phyloP scores from a whole-genome alignment of 2,113 vertebrate genomes.

The Macrotis lagotis region DNA sequence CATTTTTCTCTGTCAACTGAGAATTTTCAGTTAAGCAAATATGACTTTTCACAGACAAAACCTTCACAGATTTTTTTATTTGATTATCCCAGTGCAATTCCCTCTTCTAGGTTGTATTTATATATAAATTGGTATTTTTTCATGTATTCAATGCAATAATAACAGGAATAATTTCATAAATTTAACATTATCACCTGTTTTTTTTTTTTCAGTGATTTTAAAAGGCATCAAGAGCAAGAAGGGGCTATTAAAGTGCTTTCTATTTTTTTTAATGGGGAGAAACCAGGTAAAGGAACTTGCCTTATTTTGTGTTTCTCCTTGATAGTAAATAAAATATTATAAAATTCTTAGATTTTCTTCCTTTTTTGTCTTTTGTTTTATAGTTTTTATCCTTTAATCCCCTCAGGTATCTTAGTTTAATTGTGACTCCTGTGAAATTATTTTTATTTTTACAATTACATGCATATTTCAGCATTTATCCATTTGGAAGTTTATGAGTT shows the following conservation, averaged over 20 bases:
- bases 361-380: too few relatives aligned
- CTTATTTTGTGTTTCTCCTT: too few relatives aligned
- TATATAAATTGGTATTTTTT: not conserved
- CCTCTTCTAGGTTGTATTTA: not conserved
- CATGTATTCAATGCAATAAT: not conserved
- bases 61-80: constrained; percentile 9
- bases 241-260: too few relatives aligned
- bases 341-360: too few relatives aligned
- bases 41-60: not conserved
- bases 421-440: too few relatives aligned
- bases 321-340: too few relatives aligned
- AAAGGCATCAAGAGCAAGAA: not conserved
- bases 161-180: not conserved
- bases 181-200: not conserved
- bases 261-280: not conserved
- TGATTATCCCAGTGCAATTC: not conserved
- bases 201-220: not conserved
- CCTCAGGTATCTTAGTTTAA: too few relatives aligned
- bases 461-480: too few relatives aligned
- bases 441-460: too few relatives aligned
- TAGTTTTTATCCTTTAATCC: too few relatives aligned
- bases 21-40: constrained; percentile 2
- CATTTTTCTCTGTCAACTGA: not conserved
- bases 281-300: not conserved
- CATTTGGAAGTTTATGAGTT: too few relatives aligned